A percentile compares a stretch with the other conserved stretches of the same genome.
These are phyloP conservation scores for Lysandra bellargus DNA, from an alignment of 2,888 invertebrate genomes.

Conservation along the genomic window DNA sequence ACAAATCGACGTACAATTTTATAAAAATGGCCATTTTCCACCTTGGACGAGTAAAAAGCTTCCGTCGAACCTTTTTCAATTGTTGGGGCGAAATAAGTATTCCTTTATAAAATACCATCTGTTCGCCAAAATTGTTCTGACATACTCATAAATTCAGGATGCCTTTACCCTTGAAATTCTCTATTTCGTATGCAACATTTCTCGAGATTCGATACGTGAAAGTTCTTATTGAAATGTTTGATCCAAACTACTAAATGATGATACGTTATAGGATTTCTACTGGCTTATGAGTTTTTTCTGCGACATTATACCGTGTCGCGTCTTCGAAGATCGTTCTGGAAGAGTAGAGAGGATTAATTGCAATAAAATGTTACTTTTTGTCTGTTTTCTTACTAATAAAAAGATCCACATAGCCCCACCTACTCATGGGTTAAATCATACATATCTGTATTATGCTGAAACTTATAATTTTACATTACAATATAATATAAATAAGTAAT, in stretches of 20 bases:
- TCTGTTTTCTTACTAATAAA: no score
- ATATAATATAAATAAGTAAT: no score
- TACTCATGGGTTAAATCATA: no score
- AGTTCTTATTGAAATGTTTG: slow-evolving; percentile 1
- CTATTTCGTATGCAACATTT: slow-evolving; percentile 32
- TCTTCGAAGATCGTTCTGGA: neutral
- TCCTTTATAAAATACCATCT: slow-evolving; percentile 43
- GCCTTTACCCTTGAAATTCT: slow-evolving; percentile 32
- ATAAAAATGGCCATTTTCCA: slow-evolving; percentile 54
- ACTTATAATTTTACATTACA: no score
- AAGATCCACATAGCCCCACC: no score
- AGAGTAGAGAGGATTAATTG: no score
- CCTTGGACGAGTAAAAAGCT: slow-evolving; percentile 52
- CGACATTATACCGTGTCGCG: neutral
- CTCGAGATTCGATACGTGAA: slow-evolving; percentile 19
- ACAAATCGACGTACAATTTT: slow-evolving; percentile 51
- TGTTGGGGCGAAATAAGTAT: slow-evolving; percentile 55
- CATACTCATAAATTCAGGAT: slow-evolving; percentile 36
- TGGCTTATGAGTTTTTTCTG: neutral
- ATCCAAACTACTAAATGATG: neutral
- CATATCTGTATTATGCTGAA: no score
- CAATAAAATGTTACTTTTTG: no score
- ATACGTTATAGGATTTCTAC: neutral
- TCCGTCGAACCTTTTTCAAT: slow-evolving; percentile 54
- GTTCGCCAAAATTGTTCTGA: slow-evolving; percentile 40